These are phyloP conservation scores for Lepidocyrtoides sp. DNA, from an alignment of 2,888 invertebrate genomes.

Conservation along the genomic window DNA sequence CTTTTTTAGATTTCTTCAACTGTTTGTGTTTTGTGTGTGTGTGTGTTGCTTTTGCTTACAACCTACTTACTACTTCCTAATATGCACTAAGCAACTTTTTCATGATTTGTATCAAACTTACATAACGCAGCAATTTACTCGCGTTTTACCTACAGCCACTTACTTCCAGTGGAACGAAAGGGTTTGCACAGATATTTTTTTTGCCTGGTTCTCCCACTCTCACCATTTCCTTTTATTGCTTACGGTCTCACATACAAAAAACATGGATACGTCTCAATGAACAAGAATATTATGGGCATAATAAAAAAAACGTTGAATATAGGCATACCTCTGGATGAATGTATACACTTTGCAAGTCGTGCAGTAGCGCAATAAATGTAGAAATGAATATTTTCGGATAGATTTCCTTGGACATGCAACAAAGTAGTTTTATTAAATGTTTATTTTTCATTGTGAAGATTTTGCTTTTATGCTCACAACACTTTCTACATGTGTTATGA, in stretches of 20 bases:
- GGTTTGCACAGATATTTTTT: not conserved
- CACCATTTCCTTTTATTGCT: not conserved
- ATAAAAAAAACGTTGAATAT: constrained; percentile 26
- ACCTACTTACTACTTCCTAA: not conserved
- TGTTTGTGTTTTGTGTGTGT: not conserved
- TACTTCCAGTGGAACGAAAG: not conserved
- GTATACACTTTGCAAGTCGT: constrained; percentile 1
- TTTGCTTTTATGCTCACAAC: constrained; percentile 47
- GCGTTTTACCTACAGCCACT: not conserved
- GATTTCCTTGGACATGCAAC: constrained; percentile 66
- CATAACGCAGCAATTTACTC: constrained; percentile 49
- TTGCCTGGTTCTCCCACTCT: not conserved
- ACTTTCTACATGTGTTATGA: not conserved
- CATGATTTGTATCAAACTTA: constrained; percentile 58
- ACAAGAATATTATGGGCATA: not conserved
- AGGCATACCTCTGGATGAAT: not conserved
- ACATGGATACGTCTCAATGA: not conserved
- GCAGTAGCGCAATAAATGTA: not conserved
- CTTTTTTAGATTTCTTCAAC: too few relatives aligned
- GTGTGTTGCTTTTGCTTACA: not conserved
- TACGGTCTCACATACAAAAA: not conserved
- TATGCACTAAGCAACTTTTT: constrained; percentile 39
- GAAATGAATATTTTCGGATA: constrained; percentile 57
- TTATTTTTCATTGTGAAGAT: constrained; percentile 49
- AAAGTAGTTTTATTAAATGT: constrained; percentile 53